Conservation (phyloP, 2,888 invertebrate species). For the Scaptomyza parva region DNA sequence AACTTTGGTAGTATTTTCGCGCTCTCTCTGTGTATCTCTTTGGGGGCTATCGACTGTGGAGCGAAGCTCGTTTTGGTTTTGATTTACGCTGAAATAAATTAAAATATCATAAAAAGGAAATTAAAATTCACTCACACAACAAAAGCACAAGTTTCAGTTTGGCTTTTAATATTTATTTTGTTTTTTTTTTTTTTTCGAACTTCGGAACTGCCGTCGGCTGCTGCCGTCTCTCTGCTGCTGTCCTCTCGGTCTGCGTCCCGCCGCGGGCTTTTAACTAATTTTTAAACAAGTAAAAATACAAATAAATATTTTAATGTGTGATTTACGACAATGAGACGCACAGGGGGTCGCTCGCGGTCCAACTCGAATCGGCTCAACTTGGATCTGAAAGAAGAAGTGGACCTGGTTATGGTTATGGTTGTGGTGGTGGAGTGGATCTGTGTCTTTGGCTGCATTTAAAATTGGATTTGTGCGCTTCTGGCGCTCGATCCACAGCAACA, state of each 20-base stretch:
- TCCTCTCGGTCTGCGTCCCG: conserved; percentile 26
- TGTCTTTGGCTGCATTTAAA: conserved; percentile 67
- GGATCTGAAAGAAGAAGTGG: conserved; percentile 18
- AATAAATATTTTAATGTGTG: conserved; percentile 81
- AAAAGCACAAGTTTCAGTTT: conserved; percentile 41
- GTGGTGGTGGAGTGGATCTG: conserved; percentile 1
- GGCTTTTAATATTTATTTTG: background rate
- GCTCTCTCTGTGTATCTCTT: conserved; percentile 2
- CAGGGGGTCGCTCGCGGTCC: conserved; percentile 62
- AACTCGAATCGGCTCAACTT: conserved; percentile 12
- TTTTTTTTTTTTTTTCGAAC: conserved; percentile 5
- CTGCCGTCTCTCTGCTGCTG: too few relatives aligned
- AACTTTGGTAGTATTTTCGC: background rate
- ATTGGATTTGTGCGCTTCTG: conserved; percentile 80
- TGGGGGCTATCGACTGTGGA: conserved; percentile 31
- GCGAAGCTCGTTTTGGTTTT: conserved; percentile 76
- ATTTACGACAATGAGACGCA: conserved; percentile 78
- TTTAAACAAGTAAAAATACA: conserved; percentile 80
- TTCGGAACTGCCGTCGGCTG: background rate
- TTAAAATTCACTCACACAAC: conserved; percentile 82
- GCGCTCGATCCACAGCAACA: too few relatives aligned
- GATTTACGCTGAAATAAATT: conserved; percentile 84
- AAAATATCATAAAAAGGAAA: conserved; percentile 84
- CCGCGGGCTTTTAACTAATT: conserved; percentile 76
- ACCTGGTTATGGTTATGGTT: background rate